These are phyloP conservation scores for Bombus turneri DNA, from an alignment of 1,140 invertebrate genomes.

Conservation along the genomic window DNA sequence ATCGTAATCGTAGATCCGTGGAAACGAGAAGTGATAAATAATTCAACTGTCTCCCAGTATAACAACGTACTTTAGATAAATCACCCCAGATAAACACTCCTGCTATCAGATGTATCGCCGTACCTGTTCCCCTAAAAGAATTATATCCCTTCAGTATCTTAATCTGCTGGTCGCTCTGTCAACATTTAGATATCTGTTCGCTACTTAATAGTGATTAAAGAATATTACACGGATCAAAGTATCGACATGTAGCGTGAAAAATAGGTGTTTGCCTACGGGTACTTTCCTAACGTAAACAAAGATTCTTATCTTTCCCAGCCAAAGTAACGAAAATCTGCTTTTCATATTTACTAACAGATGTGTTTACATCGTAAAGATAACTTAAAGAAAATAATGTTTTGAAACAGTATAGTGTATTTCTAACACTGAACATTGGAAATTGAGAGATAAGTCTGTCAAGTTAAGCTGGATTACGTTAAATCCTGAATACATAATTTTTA, in stretches of 20 bases:
- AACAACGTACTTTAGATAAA: slow-evolving; percentile 47
- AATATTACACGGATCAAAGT: not conserved
- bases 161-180: slow-evolving; percentile 30
- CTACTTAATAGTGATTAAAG: not conserved
- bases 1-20: not conserved
- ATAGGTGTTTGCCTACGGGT: not conserved
- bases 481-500: too few relatives aligned
- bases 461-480: too few relatives aligned
- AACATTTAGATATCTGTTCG: slow-evolving; percentile 23
- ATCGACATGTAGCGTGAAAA: not conserved
- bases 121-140: slow-evolving; percentile 32
- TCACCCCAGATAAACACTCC: slow-evolving; percentile 38
- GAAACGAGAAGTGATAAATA: slow-evolving; percentile 39
- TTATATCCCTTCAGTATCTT: slow-evolving; percentile 29
- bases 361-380: not conserved
- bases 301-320: not conserved
- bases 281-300: not conserved
- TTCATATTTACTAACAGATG: not conserved
- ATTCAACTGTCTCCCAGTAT: slow-evolving; percentile 16
- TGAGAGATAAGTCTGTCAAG: too few relatives aligned
- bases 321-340: not conserved
- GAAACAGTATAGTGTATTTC: not conserved
- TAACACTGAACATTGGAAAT: not conserved
- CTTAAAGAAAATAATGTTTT: not conserved
- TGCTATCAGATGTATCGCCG: slow-evolving; percentile 36